Base-by-base conservation (phyloP, 2,888 invertebrate genomes). In the Oligia latruncula region DNA sequence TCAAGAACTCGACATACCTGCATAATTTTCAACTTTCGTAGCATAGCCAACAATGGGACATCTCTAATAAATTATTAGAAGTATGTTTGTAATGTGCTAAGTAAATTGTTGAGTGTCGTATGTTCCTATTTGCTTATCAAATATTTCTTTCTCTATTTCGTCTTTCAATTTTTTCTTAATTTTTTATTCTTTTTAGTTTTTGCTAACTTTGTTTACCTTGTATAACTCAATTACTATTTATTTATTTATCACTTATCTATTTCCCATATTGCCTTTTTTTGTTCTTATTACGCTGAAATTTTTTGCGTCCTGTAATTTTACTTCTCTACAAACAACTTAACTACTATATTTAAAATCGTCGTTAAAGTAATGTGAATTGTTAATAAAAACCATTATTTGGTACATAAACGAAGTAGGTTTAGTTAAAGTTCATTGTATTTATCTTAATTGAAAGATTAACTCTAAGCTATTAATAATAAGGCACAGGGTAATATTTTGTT, bases 401-500 rank as follows among this genome's bases (percentile, higher is more conserved):
- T 40, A n/a, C 11, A 8, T n/a, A 58, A 66, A 46, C 17, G 3
- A 35, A 65, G 40, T 83, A 70, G 43, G 29, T 60, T 75, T 67
- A 70, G 35, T 71, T 43, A 1, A 40, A 70, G 35, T 71, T 43
- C 2, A 40, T 13, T 23, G 29, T 73, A 77, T 88, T 86, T 90
- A 87, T 88, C 82, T 88, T 87, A 86, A 78, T 82, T 90, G 90
- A 87, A 90, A 88, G 87, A 87, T 80, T 74, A 82, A 74, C 76
- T 85, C 80, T 87, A 83, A 87, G 89, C 90, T 87, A 82, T 83
- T 80, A 86, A 85, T 55, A 85, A 81, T 82, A 83, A 86, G 95
- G 90, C 95, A 94, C 94, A 96, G 95, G 92, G 95, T 95, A 94
- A 84, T 91, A 92, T 95, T 96, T 95, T 95, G 78, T 80, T 77